These are phyloP conservation scores for Rhagoletis pomonella DNA, from an alignment of 1,140 invertebrate genomes.

Conservation along the genomic window DNA sequence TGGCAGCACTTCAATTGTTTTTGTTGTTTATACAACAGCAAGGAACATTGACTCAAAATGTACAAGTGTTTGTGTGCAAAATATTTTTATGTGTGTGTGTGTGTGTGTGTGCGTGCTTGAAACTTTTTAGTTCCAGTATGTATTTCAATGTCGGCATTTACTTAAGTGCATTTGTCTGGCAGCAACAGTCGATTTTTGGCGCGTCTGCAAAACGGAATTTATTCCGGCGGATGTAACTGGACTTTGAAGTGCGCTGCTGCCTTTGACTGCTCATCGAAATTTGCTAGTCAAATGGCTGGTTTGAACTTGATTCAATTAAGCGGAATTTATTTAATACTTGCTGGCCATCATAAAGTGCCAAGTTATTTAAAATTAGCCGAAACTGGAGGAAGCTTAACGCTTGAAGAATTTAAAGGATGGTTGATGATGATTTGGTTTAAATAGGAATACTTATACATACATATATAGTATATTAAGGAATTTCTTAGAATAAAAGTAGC, in stretches of 20 bases:
- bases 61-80: too few species aligned
- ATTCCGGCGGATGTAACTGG: neutral
- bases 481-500: too few species aligned
- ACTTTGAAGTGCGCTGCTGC: neutral
- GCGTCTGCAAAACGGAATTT: neutral
- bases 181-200: neutral
- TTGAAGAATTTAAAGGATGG: too few species aligned
- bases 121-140: too few species aligned
- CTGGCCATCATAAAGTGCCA: neutral
- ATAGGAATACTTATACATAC: too few species aligned
- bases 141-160: neutral
- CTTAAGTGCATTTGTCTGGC: slow-evolving; percentile 10
- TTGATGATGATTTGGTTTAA: too few species aligned
- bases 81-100: too few species aligned
- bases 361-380: neutral
- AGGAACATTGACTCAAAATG: neutral
- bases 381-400: too few species aligned
- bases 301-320: slow-evolving; percentile 19
- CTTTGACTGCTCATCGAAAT: neutral
- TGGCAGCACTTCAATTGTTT: slow-evolving; percentile 19
- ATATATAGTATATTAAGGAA: too few species aligned
- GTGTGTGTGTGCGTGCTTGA: too few species aligned
- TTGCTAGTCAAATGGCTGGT: neutral
- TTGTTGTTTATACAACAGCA: neutral
- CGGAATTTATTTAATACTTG: neutral